These are phyloP conservation scores for Camponotus vicinus DNA, from an alignment of 1,140 invertebrate genomes.

Conservation along the genomic window DNA sequence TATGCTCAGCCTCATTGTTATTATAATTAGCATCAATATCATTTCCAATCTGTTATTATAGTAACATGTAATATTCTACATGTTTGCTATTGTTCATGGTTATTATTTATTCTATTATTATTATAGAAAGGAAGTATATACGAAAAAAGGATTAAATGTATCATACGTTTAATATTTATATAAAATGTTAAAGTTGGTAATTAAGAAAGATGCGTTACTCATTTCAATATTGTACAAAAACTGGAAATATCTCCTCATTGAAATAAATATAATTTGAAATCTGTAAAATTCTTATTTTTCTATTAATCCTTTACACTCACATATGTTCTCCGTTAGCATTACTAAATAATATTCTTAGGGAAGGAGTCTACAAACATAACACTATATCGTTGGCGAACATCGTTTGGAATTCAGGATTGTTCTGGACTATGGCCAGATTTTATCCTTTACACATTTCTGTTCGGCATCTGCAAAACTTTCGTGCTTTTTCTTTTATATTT, in stretches of 20 bases:
- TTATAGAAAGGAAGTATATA: neutral
- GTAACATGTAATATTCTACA: neutral
- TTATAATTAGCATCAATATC: constrained; percentile 51
- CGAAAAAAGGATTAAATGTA: neutral
- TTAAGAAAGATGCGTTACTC: neutral
- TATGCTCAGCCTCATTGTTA: constrained; percentile 43
- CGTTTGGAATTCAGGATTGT: constrained; percentile 22
- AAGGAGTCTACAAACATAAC: neutral
- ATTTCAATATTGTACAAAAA: neutral
- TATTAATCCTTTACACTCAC: neutral
- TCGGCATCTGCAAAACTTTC: neutral
- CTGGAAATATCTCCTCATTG: neutral
- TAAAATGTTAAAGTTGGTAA: neutral
- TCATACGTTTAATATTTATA: neutral
- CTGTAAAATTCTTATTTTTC: neutral
- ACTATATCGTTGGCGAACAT: constrained; percentile 9
- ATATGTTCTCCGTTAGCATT: neutral
- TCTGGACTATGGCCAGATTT: constrained; percentile 37
- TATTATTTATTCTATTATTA: constrained; percentile 23
- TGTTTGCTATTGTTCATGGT: constrained; percentile 25
- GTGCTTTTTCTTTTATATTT: neutral
- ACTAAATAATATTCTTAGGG: constrained; percentile 17
- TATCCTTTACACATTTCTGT: neutral
- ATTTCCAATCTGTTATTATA: constrained; percentile 41
- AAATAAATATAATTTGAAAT: neutral